Evolutionary conservation across 2,113 vertebrate species (phyloP).

Genomic region (Hoplias malabaricus): DNA sequence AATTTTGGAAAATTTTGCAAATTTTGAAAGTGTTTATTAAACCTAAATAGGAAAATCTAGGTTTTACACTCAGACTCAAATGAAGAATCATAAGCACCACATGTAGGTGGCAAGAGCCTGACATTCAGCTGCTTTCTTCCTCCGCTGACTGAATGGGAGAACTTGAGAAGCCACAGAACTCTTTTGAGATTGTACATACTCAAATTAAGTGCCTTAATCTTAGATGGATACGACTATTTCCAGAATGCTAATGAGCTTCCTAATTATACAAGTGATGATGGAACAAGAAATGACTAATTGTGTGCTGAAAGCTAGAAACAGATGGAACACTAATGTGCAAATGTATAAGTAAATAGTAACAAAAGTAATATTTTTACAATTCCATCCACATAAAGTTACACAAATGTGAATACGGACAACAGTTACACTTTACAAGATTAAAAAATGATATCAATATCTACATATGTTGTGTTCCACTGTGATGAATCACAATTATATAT

Average conservation of each 20-base stretch:
- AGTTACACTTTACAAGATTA: too few species aligned
- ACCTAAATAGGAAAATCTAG: too few species aligned
- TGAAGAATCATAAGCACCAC: constrained; percentile 55
- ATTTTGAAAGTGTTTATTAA: too few species aligned
- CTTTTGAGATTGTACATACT: not conserved
- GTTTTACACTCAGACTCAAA: too few species aligned
- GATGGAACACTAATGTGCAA: too few species aligned
- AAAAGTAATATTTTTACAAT: not conserved
- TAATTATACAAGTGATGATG: constrained; percentile 7
- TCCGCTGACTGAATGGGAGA: constrained; percentile 69
- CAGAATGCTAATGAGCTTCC: not conserved
- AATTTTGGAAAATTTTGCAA: too few species aligned
- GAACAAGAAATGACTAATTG: not conserved
- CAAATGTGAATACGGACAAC: too few species aligned
- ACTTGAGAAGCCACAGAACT: constrained; percentile 59
- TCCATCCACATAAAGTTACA: not conserved
- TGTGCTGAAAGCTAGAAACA: not conserved
- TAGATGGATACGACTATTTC: not conserved
- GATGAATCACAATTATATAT: not conserved
- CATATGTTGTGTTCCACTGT: not conserved
- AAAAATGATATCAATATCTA: not conserved
- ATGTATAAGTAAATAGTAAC: too few species aligned
- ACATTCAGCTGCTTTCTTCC: constrained; percentile 69
- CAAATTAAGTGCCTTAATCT: not conserved
- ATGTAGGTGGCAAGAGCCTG: constrained; percentile 61